Base-by-base conservation (phyloP, 2,797 vertebrate genomes). In the Notoglanidium macrostoma region DNA sequence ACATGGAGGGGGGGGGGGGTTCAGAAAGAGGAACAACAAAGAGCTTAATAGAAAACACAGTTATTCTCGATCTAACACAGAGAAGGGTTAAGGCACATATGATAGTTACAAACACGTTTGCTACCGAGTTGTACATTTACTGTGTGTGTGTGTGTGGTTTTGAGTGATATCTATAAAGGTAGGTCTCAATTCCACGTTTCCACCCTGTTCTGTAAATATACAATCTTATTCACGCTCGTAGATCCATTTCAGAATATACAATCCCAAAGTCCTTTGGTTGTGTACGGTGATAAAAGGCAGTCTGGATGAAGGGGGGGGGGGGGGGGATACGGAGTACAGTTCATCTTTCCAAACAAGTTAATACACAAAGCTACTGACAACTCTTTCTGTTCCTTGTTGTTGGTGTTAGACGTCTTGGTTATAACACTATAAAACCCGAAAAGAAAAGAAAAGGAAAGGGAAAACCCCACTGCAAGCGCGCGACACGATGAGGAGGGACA, bases 51-150 rank as follows among this genome's bases (percentile, higher is more conserved):
- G 95, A 97, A 97, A 96, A 96, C 96, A 97, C 96, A 95, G 93
- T 92, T 95, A 95, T 95, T 93, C 95, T 93, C 92, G 89, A 95
- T 95, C 96, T 96, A 97, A 95, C 96, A 97, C 97, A 97, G 97
- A 97, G 98, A 97, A 97, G 97, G 96, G 96, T 98, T 98, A 98
- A 98, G 97, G 97, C 97, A 98, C 97, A 96, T 88, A 88, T 97
- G 97, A 98, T 96, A 96, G 96, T 97, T 97, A 98, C 97, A 98
- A 97, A 98, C 97, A 97, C 96, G 94, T 97, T 95, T 97, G 96
- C 96, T 97, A 98, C 96, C 95, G 95, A 95, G 95, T 96, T 95
- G 94, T 95, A 95, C 96, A 95, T 94, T 92, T 95, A 96, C 93
- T 94, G 95, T 95, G 93, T 65, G 40, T 87, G 44, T 55, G 46